Evolutionary conservation across 2,888 invertebrate genomes (phyloP), one percentile per base, ranked within the genome.

Genomic region (Lasius fuliginosus): DNA sequence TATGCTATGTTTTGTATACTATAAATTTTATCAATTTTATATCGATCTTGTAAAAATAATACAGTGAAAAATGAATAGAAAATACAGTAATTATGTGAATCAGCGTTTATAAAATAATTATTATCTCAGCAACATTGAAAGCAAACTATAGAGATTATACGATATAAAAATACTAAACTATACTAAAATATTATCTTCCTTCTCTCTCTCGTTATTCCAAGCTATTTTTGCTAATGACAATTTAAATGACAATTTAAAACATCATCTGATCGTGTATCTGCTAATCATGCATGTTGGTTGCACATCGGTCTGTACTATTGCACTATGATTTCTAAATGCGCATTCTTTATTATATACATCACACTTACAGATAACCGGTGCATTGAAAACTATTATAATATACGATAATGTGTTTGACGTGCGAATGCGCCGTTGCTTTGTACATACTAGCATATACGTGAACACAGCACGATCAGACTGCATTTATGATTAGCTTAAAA

Each of bases 371-470:
- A 30, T 12, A n/a, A 15, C 53, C 30, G 30, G 40, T 33, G n/a
- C 77, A 58, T 77, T 77, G 67, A 40, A 67, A 67, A 77, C 67
- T 67, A 42, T 77, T 56, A 30, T 56, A 40, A 53, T 56, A 56
- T 56, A 56, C 56, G 56, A 58, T 67, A 67, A 42, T 67, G n/a
- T 18, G 23, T 77, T 67, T 67, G 56, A 67, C 68, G 12, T 42
- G 42, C 42, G 15, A 77, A 67, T 42, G n/a, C n/a, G 9, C 9
- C n/a, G n/a, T 56, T 58, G 30, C 58, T 58, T 77, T 77, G 68
- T 56, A 30, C 6, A n/a, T 53, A n/a, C 65, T 30, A 67, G 1
- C 40, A 30, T n/a, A 9, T 5, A 77, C n/a, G 30, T 42, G 30
- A 12, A 68, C 8, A 23, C n/a, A 42, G 9, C 15, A 23, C 12